Conservation (phyloP, 1,140 invertebrate genomes). For the Drosophila varians region DNA sequence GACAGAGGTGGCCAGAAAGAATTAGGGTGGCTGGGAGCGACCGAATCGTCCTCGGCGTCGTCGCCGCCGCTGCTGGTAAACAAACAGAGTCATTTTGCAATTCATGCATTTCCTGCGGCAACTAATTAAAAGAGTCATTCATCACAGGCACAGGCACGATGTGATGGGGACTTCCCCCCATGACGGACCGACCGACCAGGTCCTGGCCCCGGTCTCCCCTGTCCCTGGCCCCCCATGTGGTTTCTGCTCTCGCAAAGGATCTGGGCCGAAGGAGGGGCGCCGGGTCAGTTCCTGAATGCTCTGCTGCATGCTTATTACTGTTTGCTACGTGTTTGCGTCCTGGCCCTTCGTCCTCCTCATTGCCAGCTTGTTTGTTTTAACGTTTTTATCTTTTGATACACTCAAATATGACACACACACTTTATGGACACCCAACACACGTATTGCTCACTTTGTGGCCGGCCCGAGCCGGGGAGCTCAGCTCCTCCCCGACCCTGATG, state of each 20-base stretch:
- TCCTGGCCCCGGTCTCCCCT: not conserved
- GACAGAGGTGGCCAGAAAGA: constrained; percentile 3
- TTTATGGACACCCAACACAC: constrained; percentile 27
- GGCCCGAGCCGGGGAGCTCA: constrained; percentile 45
- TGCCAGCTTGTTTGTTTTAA: constrained; percentile 67
- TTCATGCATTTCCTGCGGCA: constrained; percentile 83
- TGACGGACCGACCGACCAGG: too few relatives aligned
- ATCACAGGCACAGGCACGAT: constrained; percentile 79
- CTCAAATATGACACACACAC: constrained; percentile 65
- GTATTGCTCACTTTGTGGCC: constrained; percentile 75
- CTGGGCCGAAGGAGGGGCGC: not conserved
- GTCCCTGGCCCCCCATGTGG: constrained; percentile 28
- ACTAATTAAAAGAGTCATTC: constrained; percentile 84
- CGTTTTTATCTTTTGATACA: constrained; percentile 81
- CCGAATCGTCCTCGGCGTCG: constrained; percentile 50
- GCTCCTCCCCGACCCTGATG: constrained; percentile 51
- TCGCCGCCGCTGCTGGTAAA: constrained; percentile 65
- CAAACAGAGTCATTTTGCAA: constrained; percentile 83
- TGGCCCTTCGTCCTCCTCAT: not conserved
- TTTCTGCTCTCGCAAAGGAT: constrained; percentile 25
- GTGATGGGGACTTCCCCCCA: constrained; percentile 53
- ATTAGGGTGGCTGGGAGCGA: constrained; percentile 13
- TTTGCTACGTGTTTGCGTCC: constrained; percentile 75
- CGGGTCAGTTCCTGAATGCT: constrained; percentile 61
- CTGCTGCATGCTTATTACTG: constrained; percentile 76